Percentiles rank a stretch among this genome's conserved stretches.
Conservation (phyloP, 2,888 invertebrate genomes). For the Plagiodera versicolora region DNA sequence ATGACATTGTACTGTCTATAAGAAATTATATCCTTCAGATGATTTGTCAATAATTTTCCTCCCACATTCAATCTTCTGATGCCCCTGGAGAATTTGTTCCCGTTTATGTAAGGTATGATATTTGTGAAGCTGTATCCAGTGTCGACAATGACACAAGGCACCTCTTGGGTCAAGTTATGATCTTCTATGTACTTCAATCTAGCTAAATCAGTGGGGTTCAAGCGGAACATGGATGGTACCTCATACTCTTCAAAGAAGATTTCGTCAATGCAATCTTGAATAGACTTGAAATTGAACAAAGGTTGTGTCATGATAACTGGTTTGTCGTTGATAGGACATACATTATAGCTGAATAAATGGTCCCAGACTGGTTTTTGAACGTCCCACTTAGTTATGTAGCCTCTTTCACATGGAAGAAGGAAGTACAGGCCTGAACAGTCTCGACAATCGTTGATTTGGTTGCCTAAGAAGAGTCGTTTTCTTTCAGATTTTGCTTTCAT, state of each 20-base stretch:
- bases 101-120: slow-evolving; percentile 85
- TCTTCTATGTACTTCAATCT: slow-evolving; percentile 38
- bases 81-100: slow-evolving; percentile 62
- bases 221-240: slow-evolving; percentile 77
- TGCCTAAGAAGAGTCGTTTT: slow-evolving; percentile 88
- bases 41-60: slow-evolving; percentile 93
- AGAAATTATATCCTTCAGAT: slow-evolving; percentile 95
- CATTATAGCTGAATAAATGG: slow-evolving; percentile 86
- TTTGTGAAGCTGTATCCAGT: slow-evolving; percentile 96
- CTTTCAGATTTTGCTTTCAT: slow-evolving; percentile 98
- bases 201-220: slow-evolving; percentile 80
- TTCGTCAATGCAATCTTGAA: slow-evolving; percentile 93
- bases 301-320: slow-evolving; percentile 92
- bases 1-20: slow-evolving; percentile 96
- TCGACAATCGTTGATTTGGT: slow-evolving; percentile 94
- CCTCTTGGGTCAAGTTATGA: slow-evolving; percentile 29
- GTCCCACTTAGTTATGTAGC: slow-evolving; percentile 95
- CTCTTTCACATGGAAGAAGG: slow-evolving; percentile 91
- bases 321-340: slow-evolving; percentile 76
- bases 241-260: slow-evolving; percentile 98
- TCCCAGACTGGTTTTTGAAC: slow-evolving; percentile 96
- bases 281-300: slow-evolving; percentile 86
- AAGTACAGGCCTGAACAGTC: slow-evolving; percentile 95
- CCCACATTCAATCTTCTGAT: slow-evolving; percentile 90
- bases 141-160: slow-evolving; percentile 75